Percentiles rank a stretch among this genome's conserved stretches.
phyloP scores from a whole-genome alignment of 2,888 invertebrate genomes.

The Oscheius sp. region DNA sequence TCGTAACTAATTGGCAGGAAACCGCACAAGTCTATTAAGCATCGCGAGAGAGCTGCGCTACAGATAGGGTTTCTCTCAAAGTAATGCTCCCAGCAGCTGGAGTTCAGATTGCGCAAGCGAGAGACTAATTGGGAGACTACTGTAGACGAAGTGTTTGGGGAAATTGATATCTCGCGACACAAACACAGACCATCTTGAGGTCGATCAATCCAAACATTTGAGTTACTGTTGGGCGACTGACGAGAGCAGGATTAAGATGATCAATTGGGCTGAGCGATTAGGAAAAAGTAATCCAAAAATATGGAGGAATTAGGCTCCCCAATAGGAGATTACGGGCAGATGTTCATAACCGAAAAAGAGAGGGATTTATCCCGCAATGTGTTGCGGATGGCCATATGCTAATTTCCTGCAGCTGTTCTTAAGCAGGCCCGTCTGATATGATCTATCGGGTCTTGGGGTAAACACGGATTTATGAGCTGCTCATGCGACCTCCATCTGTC shows the following conservation, averaged over 20 bases:
- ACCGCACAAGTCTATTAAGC: slow-evolving; percentile 23
- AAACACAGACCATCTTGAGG: slow-evolving; percentile 27
- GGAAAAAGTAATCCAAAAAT: too few relatives aligned
- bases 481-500: slow-evolving; percentile 20
- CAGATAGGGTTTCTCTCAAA: slow-evolving; percentile 1
- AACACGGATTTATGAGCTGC: slow-evolving; percentile 29
- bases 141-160: slow-evolving; percentile 18
- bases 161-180: slow-evolving; percentile 1
- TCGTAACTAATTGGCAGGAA: slow-evolving; percentile 28
- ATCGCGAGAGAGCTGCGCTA: neutral
- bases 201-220: slow-evolving; percentile 12
- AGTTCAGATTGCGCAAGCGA: neutral
- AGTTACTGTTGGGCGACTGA: neutral
- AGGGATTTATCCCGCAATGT: slow-evolving; percentile 17
- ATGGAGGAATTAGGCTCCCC: too few relatives aligned
- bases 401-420: slow-evolving; percentile 29
- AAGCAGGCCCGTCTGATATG: slow-evolving; percentile 21
- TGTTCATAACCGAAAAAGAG: neutral
- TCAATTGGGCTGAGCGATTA: slow-evolving; percentile 2
- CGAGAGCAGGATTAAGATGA: slow-evolving; percentile 12
- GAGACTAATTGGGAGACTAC: slow-evolving; percentile 1
- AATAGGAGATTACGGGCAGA: slow-evolving; percentile 6
- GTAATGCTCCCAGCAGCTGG: slow-evolving; percentile 2
- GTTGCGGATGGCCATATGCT: slow-evolving; percentile 28
- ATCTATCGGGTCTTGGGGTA: slow-evolving; percentile 19